Base-by-base conservation (phyloP, 1,140 invertebrate genomes). In the Lasioglossum albipes region DNA sequence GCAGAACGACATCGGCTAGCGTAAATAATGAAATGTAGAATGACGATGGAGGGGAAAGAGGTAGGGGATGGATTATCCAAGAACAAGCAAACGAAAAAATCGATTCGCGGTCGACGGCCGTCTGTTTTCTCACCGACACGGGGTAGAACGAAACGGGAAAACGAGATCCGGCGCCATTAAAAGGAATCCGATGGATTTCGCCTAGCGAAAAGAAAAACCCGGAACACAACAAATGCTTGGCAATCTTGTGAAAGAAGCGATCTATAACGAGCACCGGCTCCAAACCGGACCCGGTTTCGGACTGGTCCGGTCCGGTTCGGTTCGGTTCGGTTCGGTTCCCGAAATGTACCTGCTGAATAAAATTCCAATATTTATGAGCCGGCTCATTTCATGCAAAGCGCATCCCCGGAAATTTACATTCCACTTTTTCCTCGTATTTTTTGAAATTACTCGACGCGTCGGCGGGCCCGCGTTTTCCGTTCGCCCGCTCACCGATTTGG, bases 331-430 rank as follows among this genome's bases (percentile, higher is more conserved):
- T 75, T 72, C 78, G 72, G 78, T 80, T 74, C 49, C 72, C 79
- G 62, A 80, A 80, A 80, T 75, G 72, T 27, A 75, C 52, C 79
- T 80, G 75, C 73, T 75, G 79, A 75, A 80, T 80, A 80, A 80
- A 80, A 80, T 80, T 80, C 79, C 79, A 80, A 80, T 80, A 80
- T 80, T 80, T 80, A 80, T 80, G 79, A 75, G 73, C 27, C 79
- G 79, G 79, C 79, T 80, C 65, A 80, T 80, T 75, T 75, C 72
- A 80, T 75, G 79, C 79, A 80, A 80, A 80, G 66, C 73, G 79
- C 79, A 75, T 10, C 61, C 79, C 79, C 54, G 79, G 79, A 75
- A 75, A 80, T 80, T 80, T 80, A 80, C 79, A 80, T 80, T 80
- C 73, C 79, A 80, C 72, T 75, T 80, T 80, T 80, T 80, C 10